These are phyloP conservation scores for Lates japonicus DNA, from an alignment of 2,797 vertebrate species.

Conservation along the genomic window DNA sequence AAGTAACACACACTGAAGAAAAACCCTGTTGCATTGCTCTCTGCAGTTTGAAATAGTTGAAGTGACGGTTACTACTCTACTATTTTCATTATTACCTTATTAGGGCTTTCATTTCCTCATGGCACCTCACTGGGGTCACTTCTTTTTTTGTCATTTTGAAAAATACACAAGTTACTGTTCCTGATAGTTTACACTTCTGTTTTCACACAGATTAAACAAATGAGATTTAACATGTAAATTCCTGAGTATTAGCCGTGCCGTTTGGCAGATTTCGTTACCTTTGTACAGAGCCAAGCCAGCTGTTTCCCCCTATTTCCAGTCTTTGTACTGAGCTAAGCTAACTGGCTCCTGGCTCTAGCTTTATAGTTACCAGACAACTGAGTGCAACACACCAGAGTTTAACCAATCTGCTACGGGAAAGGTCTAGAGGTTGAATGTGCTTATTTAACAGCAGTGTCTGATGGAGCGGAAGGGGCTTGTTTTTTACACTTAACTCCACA, in stretches of 20 bases:
- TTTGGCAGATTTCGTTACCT: neutral
- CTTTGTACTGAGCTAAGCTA: neutral
- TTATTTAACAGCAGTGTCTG: slow-evolving; percentile 10
- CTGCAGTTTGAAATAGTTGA: neutral
- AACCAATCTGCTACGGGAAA: neutral
- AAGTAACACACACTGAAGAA: neutral
- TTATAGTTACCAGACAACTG: neutral
- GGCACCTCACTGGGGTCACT: neutral
- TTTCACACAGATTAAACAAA: neutral
- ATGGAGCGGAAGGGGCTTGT: neutral
- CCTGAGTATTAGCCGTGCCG: neutral
- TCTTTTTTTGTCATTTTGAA: neutral
- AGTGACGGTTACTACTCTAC: neutral
- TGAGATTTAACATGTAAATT: too few relatives aligned
- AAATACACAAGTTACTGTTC: neutral
- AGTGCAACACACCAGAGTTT: neutral
- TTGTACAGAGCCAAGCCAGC: neutral
- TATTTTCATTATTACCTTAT: neutral
- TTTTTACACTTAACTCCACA: slow-evolving; percentile 31
- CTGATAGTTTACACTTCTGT: neutral
- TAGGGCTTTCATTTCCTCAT: neutral
- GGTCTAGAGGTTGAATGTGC: slow-evolving; percentile 5
- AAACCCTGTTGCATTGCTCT: neutral
- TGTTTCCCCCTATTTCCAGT: neutral
- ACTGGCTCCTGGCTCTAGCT: neutral